These are phyloP conservation scores for Gallinago media DNA, from an alignment of 2,113 vertebrate genomes.

Conservation along the genomic window DNA sequence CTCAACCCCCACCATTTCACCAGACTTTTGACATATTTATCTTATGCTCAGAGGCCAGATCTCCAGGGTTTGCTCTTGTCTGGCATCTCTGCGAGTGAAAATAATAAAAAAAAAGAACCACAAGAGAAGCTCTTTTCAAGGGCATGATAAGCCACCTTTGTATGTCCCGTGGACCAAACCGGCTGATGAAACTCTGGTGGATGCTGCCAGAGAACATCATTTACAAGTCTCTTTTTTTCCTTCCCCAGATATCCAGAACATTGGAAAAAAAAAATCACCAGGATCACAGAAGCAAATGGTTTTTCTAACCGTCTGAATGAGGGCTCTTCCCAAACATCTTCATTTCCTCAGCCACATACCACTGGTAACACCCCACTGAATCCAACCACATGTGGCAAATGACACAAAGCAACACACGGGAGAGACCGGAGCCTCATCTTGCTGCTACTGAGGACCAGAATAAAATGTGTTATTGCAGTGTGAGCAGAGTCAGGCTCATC, in stretches of 20 bases:
- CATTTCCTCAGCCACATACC: neutral
- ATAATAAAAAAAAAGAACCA: neutral
- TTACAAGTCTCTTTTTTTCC: neutral
- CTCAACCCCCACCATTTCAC: neutral
- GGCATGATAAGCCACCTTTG: neutral
- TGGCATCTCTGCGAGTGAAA: neutral
- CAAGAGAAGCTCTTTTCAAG: neutral
- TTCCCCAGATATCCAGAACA: neutral
- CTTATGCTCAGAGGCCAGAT: too few species aligned
- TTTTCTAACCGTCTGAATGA: neutral
- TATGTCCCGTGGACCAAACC: neutral
- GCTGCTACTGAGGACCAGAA: neutral
- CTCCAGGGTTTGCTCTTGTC: neutral
- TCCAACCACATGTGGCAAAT: rapidly evolving
- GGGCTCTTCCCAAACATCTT: neutral
- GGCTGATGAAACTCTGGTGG: neutral
- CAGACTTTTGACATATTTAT: neutral
- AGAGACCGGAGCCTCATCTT: neutral
- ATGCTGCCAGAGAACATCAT: neutral
- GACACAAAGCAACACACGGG: neutral
- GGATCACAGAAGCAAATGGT: neutral
- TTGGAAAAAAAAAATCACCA: neutral
- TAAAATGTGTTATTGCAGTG: neutral
- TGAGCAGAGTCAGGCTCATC: neutral
- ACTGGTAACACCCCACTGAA: neutral